A percentile compares a stretch with the other conserved stretches of the same genome.
Evolutionary conservation across 2,888 invertebrate species (phyloP).

Genomic region (Eristalis arbustorum): DNA sequence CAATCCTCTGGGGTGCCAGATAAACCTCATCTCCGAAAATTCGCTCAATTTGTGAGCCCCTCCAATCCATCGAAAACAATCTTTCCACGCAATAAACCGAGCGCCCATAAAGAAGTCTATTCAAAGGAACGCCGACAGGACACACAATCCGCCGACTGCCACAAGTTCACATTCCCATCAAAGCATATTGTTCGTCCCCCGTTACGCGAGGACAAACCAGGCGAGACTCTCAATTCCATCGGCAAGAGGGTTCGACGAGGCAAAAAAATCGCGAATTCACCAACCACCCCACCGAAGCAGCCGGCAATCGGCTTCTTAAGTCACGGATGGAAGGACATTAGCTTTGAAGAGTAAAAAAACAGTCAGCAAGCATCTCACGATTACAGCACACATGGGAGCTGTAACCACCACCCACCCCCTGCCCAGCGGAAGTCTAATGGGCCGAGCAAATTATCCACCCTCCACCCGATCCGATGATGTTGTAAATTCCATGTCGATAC

Average conservation of each 20-base stretch:
- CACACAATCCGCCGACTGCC: not conserved
- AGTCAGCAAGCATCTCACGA: conserved; percentile 54
- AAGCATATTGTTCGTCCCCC: conserved; percentile 51
- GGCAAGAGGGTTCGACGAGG: conserved; percentile 16
- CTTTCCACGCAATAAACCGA: conserved; percentile 69
- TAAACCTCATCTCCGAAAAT: not conserved
- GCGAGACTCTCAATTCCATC: conserved; percentile 64
- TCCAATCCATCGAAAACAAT: conserved; percentile 30
- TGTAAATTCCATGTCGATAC: conserved; percentile 62
- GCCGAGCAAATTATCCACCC: conserved; percentile 66
- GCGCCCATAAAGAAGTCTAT: conserved; percentile 53
- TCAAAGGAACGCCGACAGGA: conserved; percentile 12
- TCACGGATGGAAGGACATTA: conserved; percentile 66
- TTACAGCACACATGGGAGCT: conserved; percentile 80
- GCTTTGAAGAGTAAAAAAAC: conserved; percentile 52
- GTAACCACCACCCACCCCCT: conserved; percentile 76
- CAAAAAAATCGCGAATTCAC: conserved; percentile 58
- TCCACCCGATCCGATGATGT: conserved; percentile 24
- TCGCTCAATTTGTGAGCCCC: not conserved
- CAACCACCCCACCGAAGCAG: conserved; percentile 1
- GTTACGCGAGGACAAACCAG: conserved; percentile 39
- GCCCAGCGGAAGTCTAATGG: conserved; percentile 63
- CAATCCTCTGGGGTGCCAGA: not conserved
- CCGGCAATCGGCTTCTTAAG: conserved; percentile 20
- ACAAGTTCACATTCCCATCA: conserved; percentile 26